Percentiles rank a stretch among this genome's conserved stretches.
Evolutionary conservation across 2,797 vertebrate species (phyloP).

Genomic region (Distichodus sexfasciatus): DNA sequence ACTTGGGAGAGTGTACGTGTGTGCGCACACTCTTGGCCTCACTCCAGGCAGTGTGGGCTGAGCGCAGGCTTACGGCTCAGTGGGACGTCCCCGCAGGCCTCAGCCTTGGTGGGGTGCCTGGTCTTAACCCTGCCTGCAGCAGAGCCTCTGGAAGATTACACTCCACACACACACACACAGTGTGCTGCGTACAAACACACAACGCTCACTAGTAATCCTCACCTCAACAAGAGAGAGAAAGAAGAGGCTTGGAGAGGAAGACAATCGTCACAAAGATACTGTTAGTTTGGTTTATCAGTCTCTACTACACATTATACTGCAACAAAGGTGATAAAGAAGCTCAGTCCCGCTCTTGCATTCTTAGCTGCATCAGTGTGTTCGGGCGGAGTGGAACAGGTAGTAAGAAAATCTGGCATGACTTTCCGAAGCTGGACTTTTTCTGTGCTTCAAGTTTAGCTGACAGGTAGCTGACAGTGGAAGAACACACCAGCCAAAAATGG

Average conservation of each 20-base stretch:
- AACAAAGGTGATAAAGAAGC: neutral
- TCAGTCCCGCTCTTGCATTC: too few species aligned
- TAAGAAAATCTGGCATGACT: too few species aligned
- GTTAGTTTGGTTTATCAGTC: neutral
- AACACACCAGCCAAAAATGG: too few species aligned
- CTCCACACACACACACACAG: constrained; percentile 67
- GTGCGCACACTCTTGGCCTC: constrained; percentile 40
- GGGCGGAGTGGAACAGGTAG: too few species aligned
- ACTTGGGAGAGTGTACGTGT: constrained; percentile 35
- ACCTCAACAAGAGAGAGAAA: neutral
- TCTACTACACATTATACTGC: neutral
- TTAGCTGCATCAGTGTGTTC: too few species aligned
- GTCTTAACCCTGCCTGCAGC: constrained; percentile 71
- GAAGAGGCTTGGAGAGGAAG: neutral
- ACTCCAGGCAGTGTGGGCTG: constrained; percentile 58
- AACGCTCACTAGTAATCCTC: constrained; percentile 22
- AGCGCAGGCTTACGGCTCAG: constrained; percentile 68
- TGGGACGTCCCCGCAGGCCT: constrained; percentile 71
- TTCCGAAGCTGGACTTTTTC: too few species aligned
- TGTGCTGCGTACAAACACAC: constrained; percentile 51
- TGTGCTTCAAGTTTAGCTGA: too few species aligned
- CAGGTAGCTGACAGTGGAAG: too few species aligned
- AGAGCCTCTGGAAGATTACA: constrained; percentile 73
- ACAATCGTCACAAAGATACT: neutral
- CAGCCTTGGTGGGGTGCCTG: constrained; percentile 72